Evolutionary conservation across 2,888 invertebrate genomes (phyloP), one percentile per base, ranked within the genome.

Genomic region (Antheraea assamensis): DNA sequence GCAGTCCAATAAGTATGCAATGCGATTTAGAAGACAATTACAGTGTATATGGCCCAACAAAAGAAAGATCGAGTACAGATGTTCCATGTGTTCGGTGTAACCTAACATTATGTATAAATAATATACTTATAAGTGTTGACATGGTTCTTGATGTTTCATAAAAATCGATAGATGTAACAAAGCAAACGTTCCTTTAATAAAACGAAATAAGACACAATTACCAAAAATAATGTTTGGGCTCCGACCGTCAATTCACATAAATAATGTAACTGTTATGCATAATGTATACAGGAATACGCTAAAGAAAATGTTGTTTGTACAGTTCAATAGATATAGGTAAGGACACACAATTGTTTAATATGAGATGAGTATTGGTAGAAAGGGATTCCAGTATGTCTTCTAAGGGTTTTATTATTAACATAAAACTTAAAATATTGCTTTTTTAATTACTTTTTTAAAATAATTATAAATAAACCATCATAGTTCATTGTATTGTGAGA

Each of bases 211-310:
- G 19, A 31, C 27, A 66, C 19, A 31, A 66, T 19, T 66, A 66
- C 30, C 31, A 17, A 64, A 70, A 71, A 74, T 70, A 58, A 58
- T 13, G 24, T 73, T 71, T 71, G 73, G 75, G 78, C 76, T 75
- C 75, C 75, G 70, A 75, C 79, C 84, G 77, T 83, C 85, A 83
- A 86, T 83, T 78, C 76, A 74, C 79, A 84, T 87, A 84, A 87
- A 88, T 88, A 88, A 87, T 87, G 85, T 80, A 88, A 76, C 78
- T 76, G 66, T 31, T 30, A 66, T 66, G 66, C 31, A 66, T 66
- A 66, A 66, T 66, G 66, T 17, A 66, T 66, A 30, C 7, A 66
- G 4, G 66, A 66, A 58, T 58, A 58, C 24, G 8, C n/a, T 58
- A 58, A 19, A 66, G 66, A 66, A 30, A 66, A 66, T 66, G 17